These are phyloP conservation scores for Thymallus thymallus DNA, from an alignment of 2,113 vertebrate genomes.

Conservation along the genomic window DNA sequence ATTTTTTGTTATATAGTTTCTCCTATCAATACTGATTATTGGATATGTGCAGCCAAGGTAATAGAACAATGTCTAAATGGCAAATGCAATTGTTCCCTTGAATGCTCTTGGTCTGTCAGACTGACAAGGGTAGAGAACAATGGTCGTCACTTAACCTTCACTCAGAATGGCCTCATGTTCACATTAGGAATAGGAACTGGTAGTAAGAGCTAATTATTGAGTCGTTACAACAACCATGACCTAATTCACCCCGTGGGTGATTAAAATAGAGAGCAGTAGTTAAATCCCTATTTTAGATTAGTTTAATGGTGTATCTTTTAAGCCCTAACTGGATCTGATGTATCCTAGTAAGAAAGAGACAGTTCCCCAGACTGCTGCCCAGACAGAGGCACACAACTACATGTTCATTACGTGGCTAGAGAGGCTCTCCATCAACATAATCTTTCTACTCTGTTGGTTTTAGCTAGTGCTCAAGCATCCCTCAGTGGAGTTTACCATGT, in stretches of 20 bases:
- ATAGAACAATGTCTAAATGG: not conserved
- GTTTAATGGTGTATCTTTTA: too few species aligned
- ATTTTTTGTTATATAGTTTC: too few species aligned
- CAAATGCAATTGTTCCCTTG: not conserved
- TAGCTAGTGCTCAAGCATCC: conserved; percentile 2
- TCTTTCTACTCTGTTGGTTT: not conserved
- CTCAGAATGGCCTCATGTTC: too few species aligned
- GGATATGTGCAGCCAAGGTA: not conserved
- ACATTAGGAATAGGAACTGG: too few species aligned
- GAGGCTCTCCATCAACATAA: not conserved
- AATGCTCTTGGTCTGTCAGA: not conserved
- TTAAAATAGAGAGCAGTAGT: too few species aligned
- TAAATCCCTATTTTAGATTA: too few species aligned
- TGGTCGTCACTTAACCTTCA: not conserved
- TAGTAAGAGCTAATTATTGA: too few species aligned
- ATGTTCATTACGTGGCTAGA: not conserved
- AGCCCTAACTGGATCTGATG: too few species aligned
- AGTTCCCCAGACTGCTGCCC: not conserved
- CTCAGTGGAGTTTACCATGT: not conserved
- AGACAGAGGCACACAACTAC: not conserved
- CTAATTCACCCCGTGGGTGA: too few species aligned
- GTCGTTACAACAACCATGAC: too few species aligned
- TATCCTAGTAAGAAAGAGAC: too few species aligned
- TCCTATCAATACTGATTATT: too few species aligned
- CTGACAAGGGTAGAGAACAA: not conserved